Evolutionary conservation across 2,113 vertebrate species (phyloP), one percentile per base, ranked within the genome.

Genomic region (Haemorhous mexicanus): DNA sequence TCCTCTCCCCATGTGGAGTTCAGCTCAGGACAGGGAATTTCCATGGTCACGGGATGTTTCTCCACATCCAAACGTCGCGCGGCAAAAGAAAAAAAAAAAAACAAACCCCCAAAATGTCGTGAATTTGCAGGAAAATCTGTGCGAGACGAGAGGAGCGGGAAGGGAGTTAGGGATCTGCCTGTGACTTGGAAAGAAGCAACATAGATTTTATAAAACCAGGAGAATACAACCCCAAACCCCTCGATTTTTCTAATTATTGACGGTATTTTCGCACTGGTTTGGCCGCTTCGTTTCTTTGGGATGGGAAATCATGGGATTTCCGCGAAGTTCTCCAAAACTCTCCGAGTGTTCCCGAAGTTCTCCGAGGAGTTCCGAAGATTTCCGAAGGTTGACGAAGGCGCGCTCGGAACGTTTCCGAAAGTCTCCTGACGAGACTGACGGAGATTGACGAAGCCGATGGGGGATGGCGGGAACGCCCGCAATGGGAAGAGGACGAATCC

Each of bases 211-310:
- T 14, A 23, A 46, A 55, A 39, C 22, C 6, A 0, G 28, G 15
- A 2, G 18, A 16, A 33, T 33, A 47, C 8, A 16, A 13, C 4
- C 5, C 6, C 1, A 3, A 22, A 32, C 4, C 0, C 4, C 11
- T 5, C 11, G 18, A 17, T 46, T 63, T 62, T 46, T 46, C 11
- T 22, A 26, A 18, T 63, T 55, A 6, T 33, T 22, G 11, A 17
- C 17, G 22, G 22, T 27, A 33, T 53, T 73, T 84, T 27, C 27
- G 22, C 17, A 5, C 8, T 6, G 9, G 1, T 62, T 72, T 6
- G 67, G 56, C 33, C 32, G 0, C 15, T 73, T 7, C 16, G 32
- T 14, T 72, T 26, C 21, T 17, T 17, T 1, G 68, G 58, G 33
- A 15, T 0, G 22, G 4, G 5, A 63, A 46, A 37, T 4, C 5